phyloP scores from a whole-genome alignment of 1,140 invertebrate genomes.

The Plutomurus gul region DNA sequence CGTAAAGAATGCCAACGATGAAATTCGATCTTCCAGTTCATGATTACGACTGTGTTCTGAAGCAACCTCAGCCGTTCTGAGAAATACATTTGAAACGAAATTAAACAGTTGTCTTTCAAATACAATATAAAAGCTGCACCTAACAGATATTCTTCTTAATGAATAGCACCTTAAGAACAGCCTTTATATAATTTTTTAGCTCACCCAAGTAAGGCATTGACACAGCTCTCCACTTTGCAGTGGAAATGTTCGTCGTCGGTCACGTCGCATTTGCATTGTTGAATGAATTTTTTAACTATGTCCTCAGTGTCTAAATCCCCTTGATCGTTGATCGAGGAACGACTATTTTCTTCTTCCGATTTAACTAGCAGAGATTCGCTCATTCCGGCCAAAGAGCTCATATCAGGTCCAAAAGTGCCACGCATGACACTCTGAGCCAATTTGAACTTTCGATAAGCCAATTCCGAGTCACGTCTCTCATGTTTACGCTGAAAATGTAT shows the following conservation, averaged over 20 bases:
- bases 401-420: conserved; percentile 52
- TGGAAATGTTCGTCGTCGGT: conserved; percentile 51
- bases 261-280: conserved; percentile 50
- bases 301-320: conserved; percentile 50
- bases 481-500: conserved; percentile 74
- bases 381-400: conserved; percentile 37
- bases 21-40: conserved; percentile 52
- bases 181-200: no score
- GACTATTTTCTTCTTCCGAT: conserved; percentile 52
- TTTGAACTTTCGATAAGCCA: conserved; percentile 80
- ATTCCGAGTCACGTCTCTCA: conserved; percentile 86
- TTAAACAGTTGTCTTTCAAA: no score
- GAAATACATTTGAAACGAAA: no score
- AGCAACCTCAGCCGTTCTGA: conserved; percentile 46
- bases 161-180: no score
- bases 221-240: conserved; percentile 49
- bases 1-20: conserved; percentile 51
- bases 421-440: conserved; percentile 63
- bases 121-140: no score
- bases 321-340: conserved; percentile 38
- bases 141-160: no score
- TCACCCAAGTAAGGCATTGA: conserved; percentile 50
- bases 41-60: conserved; percentile 52
- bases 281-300: conserved; percentile 49
- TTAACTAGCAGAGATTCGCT: conserved; percentile 40